Evolutionary conservation across 2,113 vertebrate species (phyloP).

Genomic region (Origma solitaria): DNA sequence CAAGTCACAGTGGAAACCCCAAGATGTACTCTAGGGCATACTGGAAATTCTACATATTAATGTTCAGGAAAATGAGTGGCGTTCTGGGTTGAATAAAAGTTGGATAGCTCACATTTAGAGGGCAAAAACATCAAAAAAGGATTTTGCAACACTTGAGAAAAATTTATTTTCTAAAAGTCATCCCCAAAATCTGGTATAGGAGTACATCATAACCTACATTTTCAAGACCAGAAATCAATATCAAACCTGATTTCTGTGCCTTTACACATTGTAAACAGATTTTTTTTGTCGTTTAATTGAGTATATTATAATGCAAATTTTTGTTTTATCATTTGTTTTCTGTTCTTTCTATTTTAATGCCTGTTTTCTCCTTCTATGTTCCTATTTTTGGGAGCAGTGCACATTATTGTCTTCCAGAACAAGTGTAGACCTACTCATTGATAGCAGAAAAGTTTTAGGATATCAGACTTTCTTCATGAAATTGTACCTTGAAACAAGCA

Average conservation of each 20-base stretch:
- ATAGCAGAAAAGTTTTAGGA: not conserved
- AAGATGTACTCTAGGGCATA: not conserved
- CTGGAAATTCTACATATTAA: not conserved
- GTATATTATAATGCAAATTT: not conserved
- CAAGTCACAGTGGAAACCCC: rapidly evolving
- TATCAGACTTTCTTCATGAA: not conserved
- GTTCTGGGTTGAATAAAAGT: not conserved
- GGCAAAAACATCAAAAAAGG: not conserved
- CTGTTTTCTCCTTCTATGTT: not conserved
- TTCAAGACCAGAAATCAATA: not conserved
- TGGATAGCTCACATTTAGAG: not conserved
- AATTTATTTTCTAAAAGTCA: not conserved
- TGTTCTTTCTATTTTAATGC: not conserved
- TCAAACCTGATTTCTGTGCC: not conserved
- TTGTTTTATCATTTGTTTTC: not conserved
- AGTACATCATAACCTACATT: not conserved
- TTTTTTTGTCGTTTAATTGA: not conserved
- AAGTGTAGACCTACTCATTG: not conserved
- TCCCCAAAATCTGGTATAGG: not conserved
- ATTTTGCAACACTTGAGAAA: not conserved
- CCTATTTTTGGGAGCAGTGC: not conserved
- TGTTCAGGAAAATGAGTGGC: not conserved
- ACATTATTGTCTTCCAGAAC: not conserved
- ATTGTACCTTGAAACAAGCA: not conserved
- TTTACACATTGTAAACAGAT: not conserved